Evolutionary conservation across 2,113 vertebrate species (phyloP), one percentile per base, ranked within the genome.

Genomic region (Plecturocebus donacophilus): DNA sequence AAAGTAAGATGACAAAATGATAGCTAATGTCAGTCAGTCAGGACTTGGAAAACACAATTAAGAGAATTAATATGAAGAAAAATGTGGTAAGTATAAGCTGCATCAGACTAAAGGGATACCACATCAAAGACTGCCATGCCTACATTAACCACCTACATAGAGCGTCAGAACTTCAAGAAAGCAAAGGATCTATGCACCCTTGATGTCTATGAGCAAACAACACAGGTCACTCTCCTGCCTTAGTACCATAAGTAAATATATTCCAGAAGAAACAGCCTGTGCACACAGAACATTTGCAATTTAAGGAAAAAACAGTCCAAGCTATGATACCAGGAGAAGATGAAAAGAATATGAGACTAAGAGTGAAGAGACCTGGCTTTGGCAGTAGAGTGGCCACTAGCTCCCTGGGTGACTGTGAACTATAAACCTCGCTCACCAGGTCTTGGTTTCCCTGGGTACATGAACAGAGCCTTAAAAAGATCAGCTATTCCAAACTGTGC

Each of bases 1-100:
- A 79, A 87, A 96, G 32, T 56, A 92, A 95, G 71, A 76, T 76
- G 66, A 89, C 68, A 82, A 64, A 82, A 49, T 77, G 58, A 92
- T 40, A 96, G 54, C 14, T 49, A 77, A 77, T 49, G 21, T 82
- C 56, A 52, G 76, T 83, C 56, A 61, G 76, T 82, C 40, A 92
- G 58, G 35, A 84, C 61, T 27, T 47, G 20, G 64, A 68, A 87
- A 88, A 88, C 27, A 45, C 58, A 90, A 75, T 93, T 58, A 76
- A 80, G 12, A 82, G 21, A 95, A 93, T 68, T 40, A 68, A 35
- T 30, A 30, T 52, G 38, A 79, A 38, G 40, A 77, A 52, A 82
- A 87, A 40, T 49, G n/a, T 68, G 61, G 56, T 27, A 47, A 66
- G 85, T 32, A 90, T 5, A 92, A 87, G 23, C 13, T 52, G 27